Percentiles rank a stretch among this genome's conserved stretches.
These are phyloP conservation scores for Netelia melanura DNA, from an alignment of 2,888 invertebrate species.

Conservation along the genomic window DNA sequence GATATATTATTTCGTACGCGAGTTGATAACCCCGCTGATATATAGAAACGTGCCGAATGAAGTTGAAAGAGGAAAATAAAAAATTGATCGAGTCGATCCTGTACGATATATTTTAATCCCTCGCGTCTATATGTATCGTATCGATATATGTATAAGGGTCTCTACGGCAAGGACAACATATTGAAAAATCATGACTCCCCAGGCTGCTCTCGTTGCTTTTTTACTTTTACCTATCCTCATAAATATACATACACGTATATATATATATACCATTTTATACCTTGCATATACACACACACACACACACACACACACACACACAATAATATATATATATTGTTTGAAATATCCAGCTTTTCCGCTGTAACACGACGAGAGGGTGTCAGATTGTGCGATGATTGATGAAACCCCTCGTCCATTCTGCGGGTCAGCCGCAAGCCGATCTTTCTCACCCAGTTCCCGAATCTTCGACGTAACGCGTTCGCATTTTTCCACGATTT, in stretches of 20 bases:
- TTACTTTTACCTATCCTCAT: conserved; percentile 32
- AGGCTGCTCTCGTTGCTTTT: conserved; percentile 35
- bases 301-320: conserved; percentile 10
- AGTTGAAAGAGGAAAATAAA: conserved; percentile 42
- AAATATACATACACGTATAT: not conserved
- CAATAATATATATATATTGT: conserved; percentile 3
- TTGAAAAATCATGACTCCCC: conserved; percentile 59
- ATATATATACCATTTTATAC: not conserved
- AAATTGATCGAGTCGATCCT: conserved; percentile 8
- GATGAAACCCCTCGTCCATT: conserved; percentile 48
- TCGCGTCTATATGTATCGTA: no score
- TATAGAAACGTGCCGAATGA: conserved; percentile 26
- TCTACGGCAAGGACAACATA: conserved; percentile 28
- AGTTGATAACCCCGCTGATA: conserved; percentile 34
- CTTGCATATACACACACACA: not conserved
- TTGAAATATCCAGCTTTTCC: conserved; percentile 55
- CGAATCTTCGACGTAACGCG: conserved; percentile 9
- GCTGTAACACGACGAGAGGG: conserved; percentile 22
- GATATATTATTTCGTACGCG: conserved; percentile 49
- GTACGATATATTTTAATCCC: conserved; percentile 43
- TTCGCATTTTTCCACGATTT: not conserved
- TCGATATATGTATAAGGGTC: not conserved
- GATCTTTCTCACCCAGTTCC: conserved; percentile 26
- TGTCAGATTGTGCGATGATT: conserved; percentile 53
- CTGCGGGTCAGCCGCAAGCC: conserved; percentile 49